Evolutionary conservation across 2,888 invertebrate genomes (phyloP).

Genomic region (Microctonus hyperodae): DNA sequence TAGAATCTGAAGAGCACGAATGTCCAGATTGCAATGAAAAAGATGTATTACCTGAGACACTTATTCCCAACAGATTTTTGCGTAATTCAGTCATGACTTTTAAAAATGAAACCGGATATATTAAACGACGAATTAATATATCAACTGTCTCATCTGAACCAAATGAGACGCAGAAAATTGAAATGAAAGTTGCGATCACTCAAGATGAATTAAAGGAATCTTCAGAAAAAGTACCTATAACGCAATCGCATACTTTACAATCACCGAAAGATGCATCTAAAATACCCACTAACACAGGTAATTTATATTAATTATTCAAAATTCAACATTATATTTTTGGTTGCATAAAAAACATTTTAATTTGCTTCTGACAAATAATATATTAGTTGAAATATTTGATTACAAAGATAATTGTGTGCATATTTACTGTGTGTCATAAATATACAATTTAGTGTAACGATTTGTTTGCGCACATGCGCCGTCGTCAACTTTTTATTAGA

Average conservation of each 20-base stretch:
- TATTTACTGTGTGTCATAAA: not conserved
- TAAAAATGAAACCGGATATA: too few species aligned
- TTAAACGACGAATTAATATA: conserved; percentile 64
- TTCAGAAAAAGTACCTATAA: conserved; percentile 10
- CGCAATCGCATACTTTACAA: not conserved
- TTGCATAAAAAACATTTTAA: too few species aligned
- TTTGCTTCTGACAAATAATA: too few species aligned
- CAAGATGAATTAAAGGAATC: not conserved
- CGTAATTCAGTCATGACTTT: conserved; percentile 89
- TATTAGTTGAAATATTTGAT: too few species aligned
- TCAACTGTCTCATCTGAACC: conserved; percentile 30
- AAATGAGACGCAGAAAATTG: conserved; percentile 13
- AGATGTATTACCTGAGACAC: conserved; percentile 89
- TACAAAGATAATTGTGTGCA: too few species aligned
- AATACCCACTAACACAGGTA: not conserved
- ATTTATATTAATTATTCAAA: conserved; percentile 5
- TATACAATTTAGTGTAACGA: not conserved
- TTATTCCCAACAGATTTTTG: conserved; percentile 92
- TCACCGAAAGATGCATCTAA: not conserved
- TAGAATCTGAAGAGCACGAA: conserved; percentile 94
- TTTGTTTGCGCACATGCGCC: not conserved
- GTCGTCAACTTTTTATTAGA: not conserved
- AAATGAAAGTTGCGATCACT: not conserved
- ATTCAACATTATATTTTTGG: not conserved
- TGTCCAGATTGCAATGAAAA: conserved; percentile 95